A percentile compares a stretch with the other conserved stretches of the same genome.
Evolutionary conservation across 2,797 vertebrate genomes (phyloP).

Genomic region (Distichodus sexfasciatus): DNA sequence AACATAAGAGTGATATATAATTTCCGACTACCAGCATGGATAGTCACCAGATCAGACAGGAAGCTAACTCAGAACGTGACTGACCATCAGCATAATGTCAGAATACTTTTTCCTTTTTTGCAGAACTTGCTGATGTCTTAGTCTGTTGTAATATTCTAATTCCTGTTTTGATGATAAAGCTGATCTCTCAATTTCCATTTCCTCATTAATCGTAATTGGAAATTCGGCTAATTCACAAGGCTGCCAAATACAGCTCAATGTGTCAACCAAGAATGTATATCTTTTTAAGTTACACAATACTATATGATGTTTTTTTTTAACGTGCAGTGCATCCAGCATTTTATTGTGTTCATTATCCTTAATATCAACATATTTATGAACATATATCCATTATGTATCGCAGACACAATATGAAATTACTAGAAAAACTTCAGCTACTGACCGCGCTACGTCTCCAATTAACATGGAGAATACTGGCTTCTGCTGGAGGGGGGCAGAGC

Average conservation of each 20-base stretch:
- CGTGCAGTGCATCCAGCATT: neutral
- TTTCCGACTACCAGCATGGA: neutral
- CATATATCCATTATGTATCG: neutral
- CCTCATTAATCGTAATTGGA: neutral
- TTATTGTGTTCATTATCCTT: neutral
- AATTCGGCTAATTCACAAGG: neutral
- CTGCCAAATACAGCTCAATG: neutral
- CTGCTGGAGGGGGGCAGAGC: slow-evolving; percentile 43
- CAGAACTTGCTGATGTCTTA: slow-evolving; percentile 4
- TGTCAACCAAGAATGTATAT: neutral
- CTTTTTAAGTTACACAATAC: neutral
- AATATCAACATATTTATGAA: neutral
- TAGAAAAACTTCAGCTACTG: slow-evolving; percentile 46
- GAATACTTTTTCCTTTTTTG: slow-evolving; percentile 26
- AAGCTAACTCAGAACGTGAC: neutral
- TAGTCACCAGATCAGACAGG: neutral
- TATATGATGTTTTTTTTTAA: neutral
- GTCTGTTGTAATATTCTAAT: slow-evolving; percentile 25
- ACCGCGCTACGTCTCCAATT: slow-evolving; percentile 68
- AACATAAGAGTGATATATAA: neutral
- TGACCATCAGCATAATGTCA: neutral
- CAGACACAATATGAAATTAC: neutral
- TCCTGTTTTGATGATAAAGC: slow-evolving; percentile 14
- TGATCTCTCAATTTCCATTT: neutral
- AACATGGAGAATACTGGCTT: slow-evolving; percentile 65